Evolutionary conservation across 1,140 invertebrate species (phyloP), one percentile per base, ranked within the genome.

Genomic region (Apocrypta bakeri): DNA sequence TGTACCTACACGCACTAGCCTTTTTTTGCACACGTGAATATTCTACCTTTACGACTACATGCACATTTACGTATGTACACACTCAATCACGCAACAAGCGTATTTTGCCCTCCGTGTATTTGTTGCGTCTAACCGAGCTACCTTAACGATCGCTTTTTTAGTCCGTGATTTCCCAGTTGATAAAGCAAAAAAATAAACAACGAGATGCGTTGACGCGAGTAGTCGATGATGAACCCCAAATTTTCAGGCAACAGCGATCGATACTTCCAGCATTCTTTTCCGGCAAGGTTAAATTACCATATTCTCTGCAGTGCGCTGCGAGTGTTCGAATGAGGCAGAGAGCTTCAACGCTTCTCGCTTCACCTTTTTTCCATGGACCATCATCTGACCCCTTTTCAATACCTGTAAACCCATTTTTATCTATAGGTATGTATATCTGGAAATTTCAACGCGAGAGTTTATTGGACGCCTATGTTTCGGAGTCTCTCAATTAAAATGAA

Each of bases 211-310:
- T 33, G 69, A 40, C 37, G 33, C 8, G 48, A 12, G 27, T 17
- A 33, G 27, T 75, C 61, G 75, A 77, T 66, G 61, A 77, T 77
- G 75, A 64, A 40, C 31, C 9, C 17, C 3, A 12, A 75, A 75
- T 21, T 27, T 63, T 7, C 63, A 17, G 37, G 37, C 6, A 66
- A 24, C 24, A 8, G 31, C 25, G 14, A 64, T 77, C 33, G 33
- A 77, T 77, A 77, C 61, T 66, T 77, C 37, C 61, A 14, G 33
- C 61, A 77, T 77, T 77, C 56, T 66, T 77, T 77, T 37, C n/a
- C 61, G n/a, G 11, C 75, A 77, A 17, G 31, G 61, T 79, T 79
- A 64, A 69, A 79, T 79, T 69, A 79, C 64, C 37, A 31, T 25
- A 79, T 79, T 79, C 64, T 25, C 40, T 24, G 9, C 33, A 79